Evolutionary conservation across 2,797 vertebrate genomes (phyloP), one percentile per base, ranked within the genome.

Genomic region (Kryptopterus vitreolus): DNA sequence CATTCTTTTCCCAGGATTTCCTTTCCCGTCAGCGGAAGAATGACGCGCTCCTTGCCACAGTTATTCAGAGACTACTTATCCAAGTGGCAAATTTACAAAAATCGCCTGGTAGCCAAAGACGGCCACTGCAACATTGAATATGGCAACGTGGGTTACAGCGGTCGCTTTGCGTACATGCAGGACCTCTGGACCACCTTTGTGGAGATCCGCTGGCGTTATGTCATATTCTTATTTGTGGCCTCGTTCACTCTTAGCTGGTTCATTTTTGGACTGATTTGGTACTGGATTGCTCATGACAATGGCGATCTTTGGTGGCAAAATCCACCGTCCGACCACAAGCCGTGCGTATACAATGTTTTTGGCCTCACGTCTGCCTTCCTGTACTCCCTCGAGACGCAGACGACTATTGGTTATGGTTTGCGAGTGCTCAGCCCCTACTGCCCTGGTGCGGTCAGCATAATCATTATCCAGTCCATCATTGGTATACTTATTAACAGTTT

Each of bases 101-200:
- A 43, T n/a, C 71, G 71, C 18, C 13, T 74, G 22, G 71, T 74
- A 58, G 2, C 92, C 35, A 95, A 95, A 81, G 94, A 95, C 4
- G 94, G 94, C 8, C 91, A 92, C 69, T 95, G 94, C 65, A 94
- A 95, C 87, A 94, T 95, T 2, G 93, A 95, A 74, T 94, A 94
- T 76, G 94, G 94, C 80, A 94, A 95, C 0, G 91, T 95, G 20
- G 89, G 90, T n/a, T 88, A 88, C 0, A 88, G 89, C 81, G 91
- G 92, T 0, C 88, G 91, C 38, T 85, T 94, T 26, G 91, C 94
- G 63, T 95, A 93, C 85, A 86, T 95, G 81, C 80, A 92, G 4
- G 94, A 95, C 58, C 93, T 95, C 78, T 95, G 94, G 94, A 71
- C 76, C 43, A 81, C 80, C 57, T 75, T 81, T 24, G 57, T 81